Percentiles rank a stretch among this genome's conserved stretches.
Evolutionary conservation across 2,888 invertebrate species (phyloP).

Genomic region (Caradrina clavipalpis): DNA sequence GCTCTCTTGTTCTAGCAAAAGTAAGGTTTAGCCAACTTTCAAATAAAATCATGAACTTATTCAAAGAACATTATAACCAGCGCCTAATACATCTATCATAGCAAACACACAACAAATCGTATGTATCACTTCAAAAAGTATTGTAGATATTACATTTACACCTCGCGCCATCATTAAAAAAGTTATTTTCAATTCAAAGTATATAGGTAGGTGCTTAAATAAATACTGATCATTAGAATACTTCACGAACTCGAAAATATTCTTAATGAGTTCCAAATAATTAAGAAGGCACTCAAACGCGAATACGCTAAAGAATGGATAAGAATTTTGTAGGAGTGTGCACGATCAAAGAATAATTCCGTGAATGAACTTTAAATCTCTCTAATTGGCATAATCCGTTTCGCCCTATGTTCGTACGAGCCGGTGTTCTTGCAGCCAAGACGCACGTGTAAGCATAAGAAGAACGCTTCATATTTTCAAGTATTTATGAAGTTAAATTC

Average conservation of each 20-base stretch:
- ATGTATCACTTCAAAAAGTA: neutral
- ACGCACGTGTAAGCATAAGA: constrained; percentile 61
- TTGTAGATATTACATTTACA: constrained; percentile 36
- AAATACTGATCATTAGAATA: constrained; percentile 58
- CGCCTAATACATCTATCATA: constrained; percentile 31
- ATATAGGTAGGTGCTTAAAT: constrained; percentile 42
- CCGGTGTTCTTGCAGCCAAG: constrained; percentile 66
- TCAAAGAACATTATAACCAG: neutral
- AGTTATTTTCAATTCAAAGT: constrained; percentile 37
- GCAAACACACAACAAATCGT: constrained; percentile 36
- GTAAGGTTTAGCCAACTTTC: too few relatives aligned
- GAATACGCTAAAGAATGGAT: constrained; percentile 63
- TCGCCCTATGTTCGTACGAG: constrained; percentile 62
- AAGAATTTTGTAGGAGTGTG: constrained; percentile 64
- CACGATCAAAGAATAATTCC: constrained; percentile 78
- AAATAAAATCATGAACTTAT: neutral
- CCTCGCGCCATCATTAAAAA: constrained; percentile 50
- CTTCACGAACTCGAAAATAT: constrained; percentile 54
- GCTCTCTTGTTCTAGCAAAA: too few relatives aligned
- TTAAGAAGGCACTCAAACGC: constrained; percentile 64
- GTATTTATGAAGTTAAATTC: constrained; percentile 19
- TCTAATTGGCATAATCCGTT: constrained; percentile 87
- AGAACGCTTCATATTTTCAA: constrained; percentile 45
- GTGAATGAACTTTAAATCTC: constrained; percentile 77
- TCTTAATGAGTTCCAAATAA: constrained; percentile 66